Evolutionary conservation across 1,140 invertebrate genomes (phyloP), one percentile per base, ranked within the genome.

Genomic region (Bombus haemorrhoidalis): DNA sequence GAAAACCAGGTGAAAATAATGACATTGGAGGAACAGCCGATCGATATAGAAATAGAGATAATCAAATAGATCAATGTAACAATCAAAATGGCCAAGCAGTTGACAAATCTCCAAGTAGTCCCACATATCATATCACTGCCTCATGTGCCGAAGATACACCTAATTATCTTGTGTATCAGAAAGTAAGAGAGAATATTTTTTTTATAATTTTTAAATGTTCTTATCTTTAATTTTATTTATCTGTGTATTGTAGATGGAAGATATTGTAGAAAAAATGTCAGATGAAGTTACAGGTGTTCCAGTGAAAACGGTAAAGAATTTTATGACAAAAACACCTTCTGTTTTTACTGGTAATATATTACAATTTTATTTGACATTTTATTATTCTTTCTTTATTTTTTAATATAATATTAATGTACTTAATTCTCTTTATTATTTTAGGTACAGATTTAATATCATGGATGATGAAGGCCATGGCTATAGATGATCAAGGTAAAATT

Each of bases 241-340:
- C 0, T 57, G 2, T 64, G 4, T 57, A 73, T 95, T 95, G 25
- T 93, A 99, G 98, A 99, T 99, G 98, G 99, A 99, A 94, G 96
- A 97, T 34, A 98, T 99, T 37, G 97, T 99, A 34, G 98, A 99
- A 90, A 97, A 97, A 95, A 99, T 99, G 99, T 98, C 99, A 95
- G 98, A 99, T 93, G 98, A 99, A 95, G 96, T 96, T 34, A 97
- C 96, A 22, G 99, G 99, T 32, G 98, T 99, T 5, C 98, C 98
- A 3, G 99, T 99, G 2, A 97, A 97, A 90, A 99, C 99, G 5
- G 99, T 99, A 9, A 99, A 99, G 96, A 99, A 98, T 93, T 99
- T 99, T 94, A 99, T 99, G 98, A 98, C 98, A 64, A 99, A 99
- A 96, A 99, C 99, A 90, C 99, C 99, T 43, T 99, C 98, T 81